Evolutionary conservation across 1,140 invertebrate species (phyloP).

Genomic region (Ceratina calcarata): DNA sequence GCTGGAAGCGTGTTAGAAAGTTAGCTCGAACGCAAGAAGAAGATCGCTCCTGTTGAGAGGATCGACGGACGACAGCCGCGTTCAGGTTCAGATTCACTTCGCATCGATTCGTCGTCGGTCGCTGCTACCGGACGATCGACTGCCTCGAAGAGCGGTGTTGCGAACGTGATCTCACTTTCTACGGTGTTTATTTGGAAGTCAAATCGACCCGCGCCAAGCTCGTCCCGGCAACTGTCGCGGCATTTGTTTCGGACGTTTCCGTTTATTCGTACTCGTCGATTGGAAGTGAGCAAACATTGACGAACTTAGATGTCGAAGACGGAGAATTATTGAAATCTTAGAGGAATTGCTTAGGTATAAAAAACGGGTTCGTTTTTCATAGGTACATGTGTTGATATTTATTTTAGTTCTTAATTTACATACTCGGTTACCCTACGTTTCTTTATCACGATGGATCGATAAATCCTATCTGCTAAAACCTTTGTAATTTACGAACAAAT

Average conservation of each 20-base stretch:
- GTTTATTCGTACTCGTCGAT: too few relatives aligned
- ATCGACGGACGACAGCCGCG: background rate
- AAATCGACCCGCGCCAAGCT: constrained; percentile 20
- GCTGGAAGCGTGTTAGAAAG: background rate
- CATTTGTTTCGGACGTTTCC: constrained; percentile 16
- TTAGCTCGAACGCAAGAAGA: background rate
- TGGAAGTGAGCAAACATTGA: too few relatives aligned
- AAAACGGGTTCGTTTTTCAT: background rate
- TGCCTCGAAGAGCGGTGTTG: constrained; percentile 40
- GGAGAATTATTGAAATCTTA: background rate
- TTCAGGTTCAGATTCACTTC: constrained; percentile 35
- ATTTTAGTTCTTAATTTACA: constrained; percentile 18
- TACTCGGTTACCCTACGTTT: background rate
- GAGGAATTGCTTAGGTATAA: too few relatives aligned
- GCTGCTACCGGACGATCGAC: constrained; percentile 32
- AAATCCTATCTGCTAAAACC: background rate
- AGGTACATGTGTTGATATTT: constrained; percentile 7
- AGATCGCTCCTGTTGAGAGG: background rate
- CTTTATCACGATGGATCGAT: background rate
- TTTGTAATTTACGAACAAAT: too few relatives aligned
- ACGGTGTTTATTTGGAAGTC: constrained; percentile 30
- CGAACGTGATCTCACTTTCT: constrained; percentile 31
- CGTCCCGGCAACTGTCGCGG: background rate
- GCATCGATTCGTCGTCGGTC: constrained; percentile 32
- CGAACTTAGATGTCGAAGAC: background rate